Percentiles rank a stretch among this genome's conserved stretches.
These are phyloP conservation scores for Brachystomella parvula DNA, from an alignment of 1,140 invertebrate genomes.

Conservation along the genomic window DNA sequence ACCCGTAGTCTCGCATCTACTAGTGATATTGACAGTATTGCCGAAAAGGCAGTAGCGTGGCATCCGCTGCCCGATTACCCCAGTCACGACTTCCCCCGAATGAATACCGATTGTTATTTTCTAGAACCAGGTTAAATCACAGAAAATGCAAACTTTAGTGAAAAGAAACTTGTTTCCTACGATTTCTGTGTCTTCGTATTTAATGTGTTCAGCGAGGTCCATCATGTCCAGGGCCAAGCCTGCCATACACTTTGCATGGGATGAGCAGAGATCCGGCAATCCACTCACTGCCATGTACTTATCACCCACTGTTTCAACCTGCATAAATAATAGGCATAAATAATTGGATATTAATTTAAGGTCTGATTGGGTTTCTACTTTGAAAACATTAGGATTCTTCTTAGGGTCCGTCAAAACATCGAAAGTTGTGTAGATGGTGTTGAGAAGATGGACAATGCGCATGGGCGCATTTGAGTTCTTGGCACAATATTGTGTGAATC, in stretches of 20 bases:
- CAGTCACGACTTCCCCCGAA: slow-evolving; percentile 90
- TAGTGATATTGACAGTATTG: slow-evolving; percentile 92
- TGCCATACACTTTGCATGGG: slow-evolving; percentile 88
- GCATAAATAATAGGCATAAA: slow-evolving; percentile 31
- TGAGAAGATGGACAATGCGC: slow-evolving; percentile 86
- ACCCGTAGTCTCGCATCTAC: slow-evolving; percentile 89
- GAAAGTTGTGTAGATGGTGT: slow-evolving; percentile 82
- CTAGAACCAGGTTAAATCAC: slow-evolving; percentile 46
- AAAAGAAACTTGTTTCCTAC: slow-evolving; percentile 55
- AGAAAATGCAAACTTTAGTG: too few relatives aligned
- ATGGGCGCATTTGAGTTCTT: slow-evolving; percentile 74
- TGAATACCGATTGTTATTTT: slow-evolving; percentile 94
- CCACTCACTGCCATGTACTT: slow-evolving; percentile 99
- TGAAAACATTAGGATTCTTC: slow-evolving; percentile 86
- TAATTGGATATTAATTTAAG: slow-evolving; percentile 2
- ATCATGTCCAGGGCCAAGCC: slow-evolving; percentile 90
- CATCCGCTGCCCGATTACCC: slow-evolving; percentile 93
- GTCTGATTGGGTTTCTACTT: too few relatives aligned
- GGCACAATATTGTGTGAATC: slow-evolving; percentile 79
- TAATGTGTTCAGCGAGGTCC: slow-evolving; percentile 78
- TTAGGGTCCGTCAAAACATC: slow-evolving; percentile 85
- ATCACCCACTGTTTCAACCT: slow-evolving; percentile 99
- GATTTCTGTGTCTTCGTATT: slow-evolving; percentile 73
- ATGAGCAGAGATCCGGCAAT: slow-evolving; percentile 80
- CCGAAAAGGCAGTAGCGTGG: slow-evolving; percentile 95